These are phyloP conservation scores for Norana najaformis DNA, from an alignment of 2,888 invertebrate species.

Conservation along the genomic window DNA sequence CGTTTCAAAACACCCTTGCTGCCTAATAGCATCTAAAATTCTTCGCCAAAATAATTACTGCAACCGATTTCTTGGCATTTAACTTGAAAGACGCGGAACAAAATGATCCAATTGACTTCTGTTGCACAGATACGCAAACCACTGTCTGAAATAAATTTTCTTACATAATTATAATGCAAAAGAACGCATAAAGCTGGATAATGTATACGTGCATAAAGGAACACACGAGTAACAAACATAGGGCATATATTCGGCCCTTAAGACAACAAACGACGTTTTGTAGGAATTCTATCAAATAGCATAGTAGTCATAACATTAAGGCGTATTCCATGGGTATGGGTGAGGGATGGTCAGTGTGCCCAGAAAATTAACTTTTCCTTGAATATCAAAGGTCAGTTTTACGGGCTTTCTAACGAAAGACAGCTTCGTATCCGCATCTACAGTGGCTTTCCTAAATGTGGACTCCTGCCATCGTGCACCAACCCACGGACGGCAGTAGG, in stretches of 20 bases:
- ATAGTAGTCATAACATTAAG: background rate
- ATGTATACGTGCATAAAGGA: too few species aligned
- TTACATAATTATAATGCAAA: background rate
- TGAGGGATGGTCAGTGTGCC: background rate
- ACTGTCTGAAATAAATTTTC: background rate
- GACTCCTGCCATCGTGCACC: background rate
- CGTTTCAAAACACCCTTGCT: background rate
- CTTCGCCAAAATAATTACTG: slow-evolving; percentile 1
- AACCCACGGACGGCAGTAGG: background rate
- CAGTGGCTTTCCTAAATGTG: background rate
- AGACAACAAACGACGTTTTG: background rate
- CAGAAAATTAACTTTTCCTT: background rate
- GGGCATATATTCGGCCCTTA: background rate
- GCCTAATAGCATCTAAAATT: background rate
- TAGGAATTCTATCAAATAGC: too few species aligned
- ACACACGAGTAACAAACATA: background rate
- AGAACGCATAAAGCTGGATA: too few species aligned
- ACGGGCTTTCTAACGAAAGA: background rate
- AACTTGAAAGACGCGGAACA: background rate
- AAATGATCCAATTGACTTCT: background rate
- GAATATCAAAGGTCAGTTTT: background rate
- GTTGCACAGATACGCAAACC: background rate
- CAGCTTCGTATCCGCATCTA: background rate
- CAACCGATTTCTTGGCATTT: background rate
- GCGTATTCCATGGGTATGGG: background rate